Base-by-base conservation (phyloP, 1,140 invertebrate species). In the Teleopsis dalmanni region DNA sequence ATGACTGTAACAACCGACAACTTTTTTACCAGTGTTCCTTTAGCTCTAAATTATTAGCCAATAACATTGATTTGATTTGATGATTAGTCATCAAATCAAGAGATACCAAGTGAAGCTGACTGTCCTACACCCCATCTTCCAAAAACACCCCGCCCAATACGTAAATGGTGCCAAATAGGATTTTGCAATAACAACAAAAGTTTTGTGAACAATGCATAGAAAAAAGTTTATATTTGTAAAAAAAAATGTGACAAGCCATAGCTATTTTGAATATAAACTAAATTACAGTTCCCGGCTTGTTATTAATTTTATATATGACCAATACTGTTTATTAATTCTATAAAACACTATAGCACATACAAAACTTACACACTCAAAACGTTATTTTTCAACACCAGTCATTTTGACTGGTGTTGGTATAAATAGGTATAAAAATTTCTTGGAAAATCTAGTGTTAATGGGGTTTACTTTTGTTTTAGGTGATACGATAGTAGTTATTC, bases 401-500 rank as follows among this genome's bases (percentile, higher is more conserved):
- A n/a, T n/a, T n/a, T n/a, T n/a, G n/a, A n/a, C n/a, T n/a, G n/a
- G n/a, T n/a, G n/a, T n/a, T n/a, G n/a, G n/a, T n/a, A n/a, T n/a
- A n/a, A n/a, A n/a, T n/a, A n/a, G 27, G 27, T 29, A 8, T 29
- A 29, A 29, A 29, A 29, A 29, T 29, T 29, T 29, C 27, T 29
- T 29, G 27, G 27, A 29, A 29, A 29, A 29, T 29, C 27, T 29
- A 29, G 27, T 29, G 27, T 29, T 29, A 29, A 29, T 8, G 13
- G 13, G 13, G 25, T 44, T 48, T 10, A 63, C 55, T 44, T 51
- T 59, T 4, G 55, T 45, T 43, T 63, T 61, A 2, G 56, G 49
- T 11, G 49, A 36, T n/a, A 73, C n/a, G 19, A 73, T 47, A 14
- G 36, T 26, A 8, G 50, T 33, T 9, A 37, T n/a, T 19, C 37